Evolutionary conservation across 2,113 vertebrate genomes (phyloP).

Genomic region (Martes martes): DNA sequence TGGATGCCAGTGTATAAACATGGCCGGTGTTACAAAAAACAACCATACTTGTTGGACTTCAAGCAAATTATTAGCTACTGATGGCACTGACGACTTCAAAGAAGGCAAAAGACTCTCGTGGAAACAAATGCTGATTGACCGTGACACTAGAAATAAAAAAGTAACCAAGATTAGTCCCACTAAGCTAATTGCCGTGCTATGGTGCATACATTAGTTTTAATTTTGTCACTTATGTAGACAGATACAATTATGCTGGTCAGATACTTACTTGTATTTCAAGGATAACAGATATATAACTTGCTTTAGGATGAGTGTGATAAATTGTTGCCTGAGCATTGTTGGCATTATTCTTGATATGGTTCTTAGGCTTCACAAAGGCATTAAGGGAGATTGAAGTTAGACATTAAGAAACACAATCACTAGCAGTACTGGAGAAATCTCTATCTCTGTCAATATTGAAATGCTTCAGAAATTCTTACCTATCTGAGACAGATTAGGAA

Average conservation of each 20-base stretch:
- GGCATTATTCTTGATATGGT: conserved; percentile 65
- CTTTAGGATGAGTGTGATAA: conserved; percentile 33
- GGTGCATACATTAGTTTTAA: conserved; percentile 59
- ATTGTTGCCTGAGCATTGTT: conserved; percentile 49
- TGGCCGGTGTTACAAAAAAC: not conserved
- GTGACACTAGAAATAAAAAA: conserved; percentile 39
- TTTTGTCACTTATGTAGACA: conserved; percentile 64
- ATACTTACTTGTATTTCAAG: conserved; percentile 55
- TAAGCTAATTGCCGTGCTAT: conserved; percentile 58
- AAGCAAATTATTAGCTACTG: not conserved
- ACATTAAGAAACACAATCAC: conserved; percentile 14
- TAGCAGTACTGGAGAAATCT: not conserved
- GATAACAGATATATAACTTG: conserved; percentile 60
- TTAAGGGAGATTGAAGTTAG: conserved; percentile 35
- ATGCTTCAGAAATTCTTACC: not conserved
- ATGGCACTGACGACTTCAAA: not conserved
- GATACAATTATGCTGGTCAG: conserved; percentile 66
- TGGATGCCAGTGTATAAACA: not conserved
- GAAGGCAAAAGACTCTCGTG: not conserved
- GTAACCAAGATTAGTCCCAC: conserved; percentile 39
- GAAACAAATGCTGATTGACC: conserved; percentile 40
- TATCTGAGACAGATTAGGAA: not conserved
- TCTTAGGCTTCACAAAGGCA: conserved; percentile 41
- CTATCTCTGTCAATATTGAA: not conserved
- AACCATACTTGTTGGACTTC: not conserved